phyloP scores from a whole-genome alignment of 2,888 invertebrate species.

The Chromoteleia sp. region DNA sequence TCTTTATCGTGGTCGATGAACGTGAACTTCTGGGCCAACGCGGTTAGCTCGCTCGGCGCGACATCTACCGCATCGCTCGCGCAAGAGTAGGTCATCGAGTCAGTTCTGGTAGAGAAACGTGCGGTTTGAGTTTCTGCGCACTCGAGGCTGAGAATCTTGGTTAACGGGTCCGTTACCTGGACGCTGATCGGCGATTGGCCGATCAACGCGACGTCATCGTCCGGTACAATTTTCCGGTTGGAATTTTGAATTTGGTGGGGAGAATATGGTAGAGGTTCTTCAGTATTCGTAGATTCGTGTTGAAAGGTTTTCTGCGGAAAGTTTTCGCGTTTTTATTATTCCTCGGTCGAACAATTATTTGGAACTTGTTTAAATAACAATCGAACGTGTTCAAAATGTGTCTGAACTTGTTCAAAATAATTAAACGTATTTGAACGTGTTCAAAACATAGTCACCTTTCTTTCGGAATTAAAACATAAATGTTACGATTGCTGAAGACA shows the following conservation, averaged over 20 bases:
- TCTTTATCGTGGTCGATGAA: not conserved
- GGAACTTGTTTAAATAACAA: not conserved
- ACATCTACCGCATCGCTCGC: not conserved
- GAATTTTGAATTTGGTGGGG: not conserved
- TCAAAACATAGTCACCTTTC: too few species aligned
- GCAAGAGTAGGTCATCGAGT: not conserved
- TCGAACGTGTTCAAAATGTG: too few species aligned
- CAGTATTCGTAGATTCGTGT: conserved; percentile 1
- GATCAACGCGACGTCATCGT: not conserved
- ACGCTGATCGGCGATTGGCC: not conserved
- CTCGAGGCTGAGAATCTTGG: not conserved
- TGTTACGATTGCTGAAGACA: too few species aligned
- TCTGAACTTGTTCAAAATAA: too few species aligned
- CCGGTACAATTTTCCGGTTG: not conserved
- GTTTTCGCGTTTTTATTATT: not conserved
- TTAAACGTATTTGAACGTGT: too few species aligned
- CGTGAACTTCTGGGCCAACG: conserved; percentile 17
- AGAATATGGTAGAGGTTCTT: not conserved
- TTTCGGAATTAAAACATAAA: too few species aligned
- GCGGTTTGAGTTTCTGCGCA: not conserved
- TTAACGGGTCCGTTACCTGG: not conserved
- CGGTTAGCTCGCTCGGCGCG: not conserved
- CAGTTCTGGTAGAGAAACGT: conserved; percentile 2
- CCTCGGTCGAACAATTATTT: too few species aligned
- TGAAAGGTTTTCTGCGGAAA: not conserved